These are phyloP conservation scores for Chrysolina haemoptera DNA, from an alignment of 2,888 invertebrate species.

Conservation along the genomic window DNA sequence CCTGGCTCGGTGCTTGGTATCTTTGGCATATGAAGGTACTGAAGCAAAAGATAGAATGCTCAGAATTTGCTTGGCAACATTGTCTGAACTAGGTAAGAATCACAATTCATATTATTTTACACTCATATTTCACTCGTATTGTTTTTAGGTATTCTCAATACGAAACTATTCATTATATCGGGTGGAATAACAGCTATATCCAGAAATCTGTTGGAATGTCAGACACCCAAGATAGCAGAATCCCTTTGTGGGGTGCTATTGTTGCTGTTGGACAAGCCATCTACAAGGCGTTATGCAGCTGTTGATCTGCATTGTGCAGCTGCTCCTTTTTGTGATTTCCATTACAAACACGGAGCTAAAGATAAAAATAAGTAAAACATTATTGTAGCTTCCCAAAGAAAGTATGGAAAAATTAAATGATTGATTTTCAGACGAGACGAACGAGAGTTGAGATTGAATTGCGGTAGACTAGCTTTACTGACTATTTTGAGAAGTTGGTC, in stretches of 20 bases:
- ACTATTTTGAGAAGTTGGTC: constrained; percentile 94
- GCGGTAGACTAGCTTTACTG: constrained; percentile 86
- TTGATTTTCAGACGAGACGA: constrained; percentile 73
- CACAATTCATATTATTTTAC: background rate
- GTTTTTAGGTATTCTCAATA: constrained; percentile 83
- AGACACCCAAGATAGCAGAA: constrained; percentile 91
- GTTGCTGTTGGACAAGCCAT: constrained; percentile 87
- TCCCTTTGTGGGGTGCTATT: constrained; percentile 90
- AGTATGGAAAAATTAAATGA: background rate
- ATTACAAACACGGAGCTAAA: constrained; percentile 81
- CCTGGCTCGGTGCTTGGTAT: constrained; percentile 85
- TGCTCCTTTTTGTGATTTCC: constrained; percentile 95
- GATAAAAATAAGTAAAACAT: constrained; percentile 77
- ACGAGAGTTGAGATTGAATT: constrained; percentile 86
- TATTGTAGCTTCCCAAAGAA: background rate
- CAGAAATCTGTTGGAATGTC: constrained; percentile 87
- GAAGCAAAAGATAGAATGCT: constrained; percentile 88
- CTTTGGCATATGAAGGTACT: constrained; percentile 82
- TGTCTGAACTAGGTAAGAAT: constrained; percentile 86
- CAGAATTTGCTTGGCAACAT: constrained; percentile 87
- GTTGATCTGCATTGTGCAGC: constrained; percentile 90
- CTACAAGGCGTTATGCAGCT: constrained; percentile 81
- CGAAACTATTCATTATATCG: constrained; percentile 83
- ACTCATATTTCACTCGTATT: background rate
- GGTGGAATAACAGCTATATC: constrained; percentile 89